Evolutionary conservation across 2,797 vertebrate species (phyloP).

Genomic region (Gadopsis bispinosus): DNA sequence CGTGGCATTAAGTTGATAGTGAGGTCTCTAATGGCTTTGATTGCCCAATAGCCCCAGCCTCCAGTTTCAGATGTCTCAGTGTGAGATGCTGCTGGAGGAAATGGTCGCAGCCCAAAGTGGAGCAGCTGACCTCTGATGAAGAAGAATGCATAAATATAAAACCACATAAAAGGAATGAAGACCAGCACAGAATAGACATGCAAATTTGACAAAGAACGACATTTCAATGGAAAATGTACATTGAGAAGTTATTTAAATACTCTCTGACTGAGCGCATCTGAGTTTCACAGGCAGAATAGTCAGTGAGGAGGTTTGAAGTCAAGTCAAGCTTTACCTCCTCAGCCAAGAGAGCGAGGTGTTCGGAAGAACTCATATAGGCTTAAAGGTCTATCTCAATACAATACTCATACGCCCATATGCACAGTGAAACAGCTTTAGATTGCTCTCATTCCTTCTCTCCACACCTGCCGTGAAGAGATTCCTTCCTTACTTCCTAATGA

Average conservation of each 20-base stretch:
- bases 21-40: conserved; percentile 72
- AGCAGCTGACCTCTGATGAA: conserved; percentile 20
- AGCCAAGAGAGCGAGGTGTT: background rate
- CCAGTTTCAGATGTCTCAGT: conserved; percentile 58
- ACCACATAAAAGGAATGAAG: background rate
- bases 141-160: conserved; percentile 5
- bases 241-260: conserved; percentile 1
- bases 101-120: conserved; percentile 19
- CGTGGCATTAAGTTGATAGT: conserved; percentile 76
- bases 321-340: conserved; percentile 2
- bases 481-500: too few species aligned
- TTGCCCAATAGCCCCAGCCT: conserved; percentile 64
- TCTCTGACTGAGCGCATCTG: conserved; percentile 17
- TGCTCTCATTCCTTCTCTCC: background rate
- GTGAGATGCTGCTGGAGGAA: conserved; percentile 43
- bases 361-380: background rate
- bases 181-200: background rate
- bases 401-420: background rate
- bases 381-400: conserved; percentile 2
- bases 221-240: conserved; percentile 7
- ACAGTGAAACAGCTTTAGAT: background rate
- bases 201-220: background rate
- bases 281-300: conserved; percentile 23
- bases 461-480: background rate
- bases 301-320: background rate